Conservation (phyloP, 2,113 vertebrate genomes). For the Eudyptes chrysolophus region DNA sequence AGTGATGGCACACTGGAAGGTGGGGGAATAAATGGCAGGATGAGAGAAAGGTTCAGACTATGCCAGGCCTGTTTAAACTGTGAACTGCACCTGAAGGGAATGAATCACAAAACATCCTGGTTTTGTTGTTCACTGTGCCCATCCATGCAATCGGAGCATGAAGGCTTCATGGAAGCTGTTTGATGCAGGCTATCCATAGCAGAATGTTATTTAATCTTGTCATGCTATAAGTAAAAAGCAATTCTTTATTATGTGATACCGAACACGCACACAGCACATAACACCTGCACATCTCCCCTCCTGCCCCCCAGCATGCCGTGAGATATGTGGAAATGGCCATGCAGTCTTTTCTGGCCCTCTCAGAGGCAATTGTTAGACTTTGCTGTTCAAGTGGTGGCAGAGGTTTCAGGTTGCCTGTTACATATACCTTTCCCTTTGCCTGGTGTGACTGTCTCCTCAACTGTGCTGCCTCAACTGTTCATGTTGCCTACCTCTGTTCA, state of each 20-base stretch:
- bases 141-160: fast-evolving
- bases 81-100: background rate
- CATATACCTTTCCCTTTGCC: background rate
- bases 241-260: background rate
- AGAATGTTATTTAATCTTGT: background rate
- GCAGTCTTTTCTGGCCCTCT: background rate
- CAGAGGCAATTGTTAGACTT: background rate
- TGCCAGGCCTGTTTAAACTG: background rate
- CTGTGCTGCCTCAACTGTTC: background rate
- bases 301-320: fast-evolving
- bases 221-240: background rate
- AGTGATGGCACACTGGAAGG: background rate
- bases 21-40: background rate
- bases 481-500: background rate
- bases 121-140: background rate
- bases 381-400: background rate
- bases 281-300: background rate
- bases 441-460: background rate
- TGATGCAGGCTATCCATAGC: background rate
- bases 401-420: background rate
- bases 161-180: background rate
- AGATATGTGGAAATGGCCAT: background rate
- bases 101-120: background rate
- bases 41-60: background rate
- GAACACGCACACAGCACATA: background rate